Evolutionary conservation across 2,888 invertebrate species (phyloP).

Genomic region (Toxonevra muliebris): DNA sequence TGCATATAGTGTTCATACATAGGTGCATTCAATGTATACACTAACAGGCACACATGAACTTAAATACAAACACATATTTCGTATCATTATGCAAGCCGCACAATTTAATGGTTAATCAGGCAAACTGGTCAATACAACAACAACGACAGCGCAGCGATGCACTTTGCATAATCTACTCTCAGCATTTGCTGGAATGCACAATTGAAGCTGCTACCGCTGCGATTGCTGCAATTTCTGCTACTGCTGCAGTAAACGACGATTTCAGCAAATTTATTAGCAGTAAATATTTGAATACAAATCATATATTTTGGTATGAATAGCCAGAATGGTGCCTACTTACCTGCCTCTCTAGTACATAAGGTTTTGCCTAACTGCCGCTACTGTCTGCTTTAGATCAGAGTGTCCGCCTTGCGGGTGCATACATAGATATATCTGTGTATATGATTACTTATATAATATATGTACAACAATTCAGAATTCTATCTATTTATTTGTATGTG

Average conservation of each 20-base stretch:
- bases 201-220: not conserved
- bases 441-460: too few species aligned
- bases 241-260: not conserved
- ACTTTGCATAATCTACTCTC: conserved; percentile 16
- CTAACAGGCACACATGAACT: too few species aligned
- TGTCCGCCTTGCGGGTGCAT: too few species aligned
- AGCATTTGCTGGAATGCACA: conserved; percentile 12
- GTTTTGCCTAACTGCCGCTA: not conserved
- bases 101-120: conserved; percentile 24
- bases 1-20: too few species aligned
- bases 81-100: not conserved
- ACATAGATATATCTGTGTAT: not conserved
- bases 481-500: not conserved
- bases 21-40: too few species aligned
- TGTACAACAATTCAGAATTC: not conserved
- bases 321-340: not conserved
- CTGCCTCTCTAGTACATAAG: not conserved
- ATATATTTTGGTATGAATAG: not conserved
- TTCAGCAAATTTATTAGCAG: conserved; percentile 12
- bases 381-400: too few species aligned
- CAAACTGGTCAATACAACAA: not conserved
- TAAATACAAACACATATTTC: too few species aligned
- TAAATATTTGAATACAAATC: conserved; percentile 23
- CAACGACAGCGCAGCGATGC: conserved; percentile 7
- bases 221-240: too few species aligned